A percentile compares a stretch with the other conserved stretches of the same genome.
Evolutionary conservation across 2,797 vertebrate genomes (phyloP).

Genomic region (Gymnoscopelus microlampas): DNA sequence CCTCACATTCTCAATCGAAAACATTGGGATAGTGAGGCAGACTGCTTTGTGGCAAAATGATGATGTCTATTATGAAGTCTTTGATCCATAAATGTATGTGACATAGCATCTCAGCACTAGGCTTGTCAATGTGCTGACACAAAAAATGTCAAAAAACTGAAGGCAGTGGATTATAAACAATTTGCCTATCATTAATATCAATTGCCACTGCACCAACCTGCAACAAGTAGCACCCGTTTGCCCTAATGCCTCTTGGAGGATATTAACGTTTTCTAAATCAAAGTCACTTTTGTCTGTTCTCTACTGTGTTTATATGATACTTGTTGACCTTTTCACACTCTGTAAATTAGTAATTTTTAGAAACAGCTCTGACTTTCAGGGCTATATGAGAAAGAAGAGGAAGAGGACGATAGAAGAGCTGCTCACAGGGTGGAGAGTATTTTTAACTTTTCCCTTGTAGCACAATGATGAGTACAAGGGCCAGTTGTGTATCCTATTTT

Average conservation of each 20-base stretch:
- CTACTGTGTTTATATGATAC: conserved; percentile 3
- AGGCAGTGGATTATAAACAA: conserved; percentile 16
- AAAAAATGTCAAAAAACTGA: conserved; percentile 4
- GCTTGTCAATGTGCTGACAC: neutral
- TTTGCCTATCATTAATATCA: conserved; percentile 6
- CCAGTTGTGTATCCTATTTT: conserved; percentile 60
- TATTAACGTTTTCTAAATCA: too few relatives aligned
- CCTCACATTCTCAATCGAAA: too few relatives aligned
- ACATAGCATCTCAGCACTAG: neutral
- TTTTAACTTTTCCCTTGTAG: conserved; percentile 68
- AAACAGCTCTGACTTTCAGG: conserved; percentile 51
- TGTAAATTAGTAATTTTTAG: conserved; percentile 55
- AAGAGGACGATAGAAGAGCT: conserved; percentile 57
- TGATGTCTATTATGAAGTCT: too few relatives aligned
- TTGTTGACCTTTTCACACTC: conserved; percentile 15
- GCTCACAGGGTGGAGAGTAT: conserved; percentile 64
- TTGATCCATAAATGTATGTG: neutral
- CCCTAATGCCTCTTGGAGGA: too few relatives aligned
- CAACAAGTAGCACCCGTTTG: conserved; percentile 7
- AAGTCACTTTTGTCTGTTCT: neutral
- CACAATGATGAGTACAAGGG: conserved; percentile 60
- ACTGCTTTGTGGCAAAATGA: too few relatives aligned
- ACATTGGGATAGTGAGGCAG: too few relatives aligned
- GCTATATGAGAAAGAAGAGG: conserved; percentile 50
- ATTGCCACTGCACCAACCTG: neutral